Conservation (phyloP, 2,113 vertebrate species). For the Pterocles gutturalis region DNA sequence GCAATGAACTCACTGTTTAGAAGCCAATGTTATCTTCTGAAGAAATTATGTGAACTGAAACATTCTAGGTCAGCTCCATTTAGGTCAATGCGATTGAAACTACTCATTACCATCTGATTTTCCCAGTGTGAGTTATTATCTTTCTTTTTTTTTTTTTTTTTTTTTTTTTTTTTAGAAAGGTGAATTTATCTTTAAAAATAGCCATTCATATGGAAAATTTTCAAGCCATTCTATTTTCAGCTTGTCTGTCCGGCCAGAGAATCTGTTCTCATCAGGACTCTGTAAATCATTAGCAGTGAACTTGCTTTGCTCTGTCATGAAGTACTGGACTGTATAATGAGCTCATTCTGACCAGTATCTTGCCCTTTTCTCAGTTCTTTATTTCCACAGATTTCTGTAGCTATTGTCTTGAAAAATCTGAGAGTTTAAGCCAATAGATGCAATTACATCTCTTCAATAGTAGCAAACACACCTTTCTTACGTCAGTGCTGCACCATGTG, state of each 20-base stretch:
- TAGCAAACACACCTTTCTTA: neutral
- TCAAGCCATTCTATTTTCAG: neutral
- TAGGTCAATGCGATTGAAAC: neutral
- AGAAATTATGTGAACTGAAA: neutral
- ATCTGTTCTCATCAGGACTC: neutral
- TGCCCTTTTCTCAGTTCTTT: neutral
- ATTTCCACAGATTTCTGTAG: neutral
- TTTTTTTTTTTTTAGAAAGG: neutral
- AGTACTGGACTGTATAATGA: neutral
- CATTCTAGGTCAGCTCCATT: neutral
- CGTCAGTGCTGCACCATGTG: neutral
- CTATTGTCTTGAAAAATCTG: neutral
- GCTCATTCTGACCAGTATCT: neutral
- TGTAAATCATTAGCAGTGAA: neutral
- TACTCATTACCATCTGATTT: neutral
- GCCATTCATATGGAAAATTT: neutral
- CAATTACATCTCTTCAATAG: neutral
- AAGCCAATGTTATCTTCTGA: neutral
- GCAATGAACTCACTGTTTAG: neutral
- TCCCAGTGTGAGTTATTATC: neutral
- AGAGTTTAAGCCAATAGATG: neutral
- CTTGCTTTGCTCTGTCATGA: neutral
- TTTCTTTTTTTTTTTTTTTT: too few relatives aligned
- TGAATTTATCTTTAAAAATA: constrained; percentile 8
- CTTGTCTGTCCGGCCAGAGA: neutral